Percentiles rank a stretch among this genome's conserved stretches.
Evolutionary conservation across 2,113 vertebrate species (phyloP).

Genomic region (Gallinago undulata): DNA sequence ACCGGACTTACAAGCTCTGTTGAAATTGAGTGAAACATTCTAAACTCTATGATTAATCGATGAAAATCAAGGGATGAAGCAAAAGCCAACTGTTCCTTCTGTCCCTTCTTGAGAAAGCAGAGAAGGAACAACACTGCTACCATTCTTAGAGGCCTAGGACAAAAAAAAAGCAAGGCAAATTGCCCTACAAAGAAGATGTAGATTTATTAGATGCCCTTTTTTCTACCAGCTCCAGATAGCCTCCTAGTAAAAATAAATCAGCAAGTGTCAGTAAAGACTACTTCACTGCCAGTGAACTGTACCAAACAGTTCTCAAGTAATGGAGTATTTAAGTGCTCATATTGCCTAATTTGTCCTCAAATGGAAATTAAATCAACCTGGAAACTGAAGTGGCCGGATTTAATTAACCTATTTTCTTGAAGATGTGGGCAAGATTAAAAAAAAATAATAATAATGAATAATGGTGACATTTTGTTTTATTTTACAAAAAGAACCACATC

Average conservation of each 20-base stretch:
- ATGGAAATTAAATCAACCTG: neutral
- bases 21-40: constrained; percentile 21
- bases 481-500: neutral
- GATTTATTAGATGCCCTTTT: neutral
- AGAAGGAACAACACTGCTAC: neutral
- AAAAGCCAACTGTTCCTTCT: neutral
- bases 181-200: neutral
- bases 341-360: neutral
- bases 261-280: neutral
- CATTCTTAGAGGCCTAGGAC: neutral
- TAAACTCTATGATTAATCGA: neutral
- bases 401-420: constrained; percentile 31
- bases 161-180: neutral
- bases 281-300: neutral
- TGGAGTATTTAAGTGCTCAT: neutral
- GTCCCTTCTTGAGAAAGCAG: neutral
- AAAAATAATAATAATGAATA: neutral
- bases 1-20: neutral
- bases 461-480: neutral
- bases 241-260: neutral
- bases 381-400: neutral
- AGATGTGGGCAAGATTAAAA: neutral
- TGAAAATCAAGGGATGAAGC: neutral
- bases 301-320: neutral
- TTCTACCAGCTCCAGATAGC: neutral